A percentile compares a stretch with the other conserved stretches of the same genome.
phyloP scores from a whole-genome alignment of 2,888 invertebrate species.

The Chloromyia formosa region DNA sequence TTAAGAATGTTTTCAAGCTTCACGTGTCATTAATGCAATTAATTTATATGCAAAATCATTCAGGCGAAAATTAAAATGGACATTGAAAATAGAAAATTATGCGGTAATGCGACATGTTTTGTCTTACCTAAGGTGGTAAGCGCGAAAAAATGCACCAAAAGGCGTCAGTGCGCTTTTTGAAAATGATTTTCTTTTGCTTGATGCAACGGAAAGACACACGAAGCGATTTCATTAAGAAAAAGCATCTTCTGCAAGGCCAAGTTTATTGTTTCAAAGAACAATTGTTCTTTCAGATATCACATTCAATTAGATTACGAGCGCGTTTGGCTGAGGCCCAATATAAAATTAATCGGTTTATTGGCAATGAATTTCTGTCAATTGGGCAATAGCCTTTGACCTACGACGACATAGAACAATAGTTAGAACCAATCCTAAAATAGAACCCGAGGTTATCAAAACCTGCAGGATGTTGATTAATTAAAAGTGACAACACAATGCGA shows the following conservation, averaged over 20 bases:
- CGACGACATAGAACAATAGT: too few relatives aligned
- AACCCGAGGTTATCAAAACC: background rate
- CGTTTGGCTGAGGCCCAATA: slow-evolving; percentile 38
- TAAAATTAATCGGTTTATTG: slow-evolving; percentile 38
- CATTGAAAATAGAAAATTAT: background rate
- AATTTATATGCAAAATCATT: slow-evolving; percentile 1
- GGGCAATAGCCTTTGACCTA: slow-evolving; percentile 41
- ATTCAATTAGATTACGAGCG: slow-evolving; percentile 18
- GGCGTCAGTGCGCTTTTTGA: background rate
- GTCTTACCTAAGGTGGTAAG: background rate
- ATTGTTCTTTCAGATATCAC: background rate
- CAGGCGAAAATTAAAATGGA: slow-evolving; percentile 2
- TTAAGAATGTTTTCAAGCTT: background rate
- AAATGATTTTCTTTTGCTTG: background rate
- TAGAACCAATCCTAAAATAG: too few relatives aligned
- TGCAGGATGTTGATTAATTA: slow-evolving; percentile 4
- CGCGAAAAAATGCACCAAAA: background rate
- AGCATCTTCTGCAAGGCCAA: slow-evolving; percentile 18
- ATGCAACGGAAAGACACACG: background rate
- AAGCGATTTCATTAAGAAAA: background rate
- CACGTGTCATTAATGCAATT: background rate
- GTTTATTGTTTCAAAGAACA: slow-evolving; percentile 25
- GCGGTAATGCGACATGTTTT: background rate
- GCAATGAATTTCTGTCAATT: slow-evolving; percentile 43
- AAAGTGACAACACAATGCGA: slow-evolving; percentile 7